phyloP scores from a whole-genome alignment of 2,113 vertebrate species.

The Pristiophorus japonicus region DNA sequence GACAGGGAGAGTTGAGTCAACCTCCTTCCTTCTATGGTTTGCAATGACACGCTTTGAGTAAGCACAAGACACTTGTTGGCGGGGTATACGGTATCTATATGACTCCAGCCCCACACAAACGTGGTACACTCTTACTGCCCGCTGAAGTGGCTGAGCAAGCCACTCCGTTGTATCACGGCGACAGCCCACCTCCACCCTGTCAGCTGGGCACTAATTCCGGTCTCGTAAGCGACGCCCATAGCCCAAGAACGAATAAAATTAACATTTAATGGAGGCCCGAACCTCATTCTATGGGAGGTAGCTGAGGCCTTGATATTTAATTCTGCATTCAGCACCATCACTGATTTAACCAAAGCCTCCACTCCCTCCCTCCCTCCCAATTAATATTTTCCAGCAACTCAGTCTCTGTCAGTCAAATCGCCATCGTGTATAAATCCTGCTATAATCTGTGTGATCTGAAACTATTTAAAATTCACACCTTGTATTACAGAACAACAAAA shows the following conservation, averaged over 20 bases:
- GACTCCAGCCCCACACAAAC: neutral
- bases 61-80: no score
- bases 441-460: neutral
- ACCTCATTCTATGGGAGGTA: neutral
- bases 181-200: neutral
- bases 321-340: neutral
- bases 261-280: neutral
- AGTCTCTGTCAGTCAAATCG: neutral
- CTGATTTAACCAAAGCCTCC: neutral
- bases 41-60: no score
- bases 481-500: constrained; percentile 19
- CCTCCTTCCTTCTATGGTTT: no score
- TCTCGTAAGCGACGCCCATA: neutral
- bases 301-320: neutral
- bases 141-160: neutral
- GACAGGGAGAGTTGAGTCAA: no score
- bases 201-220: neutral
- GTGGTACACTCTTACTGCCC: neutral
- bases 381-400: neutral
- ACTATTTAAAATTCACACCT: constrained; percentile 22
- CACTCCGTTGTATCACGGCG: neutral
- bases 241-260: neutral
- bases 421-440: neutral
- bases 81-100: no score
- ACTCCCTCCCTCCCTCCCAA: neutral